These are phyloP conservation scores for Perca schrenkii DNA, from an alignment of 2,113 vertebrate genomes.

Conservation along the genomic window DNA sequence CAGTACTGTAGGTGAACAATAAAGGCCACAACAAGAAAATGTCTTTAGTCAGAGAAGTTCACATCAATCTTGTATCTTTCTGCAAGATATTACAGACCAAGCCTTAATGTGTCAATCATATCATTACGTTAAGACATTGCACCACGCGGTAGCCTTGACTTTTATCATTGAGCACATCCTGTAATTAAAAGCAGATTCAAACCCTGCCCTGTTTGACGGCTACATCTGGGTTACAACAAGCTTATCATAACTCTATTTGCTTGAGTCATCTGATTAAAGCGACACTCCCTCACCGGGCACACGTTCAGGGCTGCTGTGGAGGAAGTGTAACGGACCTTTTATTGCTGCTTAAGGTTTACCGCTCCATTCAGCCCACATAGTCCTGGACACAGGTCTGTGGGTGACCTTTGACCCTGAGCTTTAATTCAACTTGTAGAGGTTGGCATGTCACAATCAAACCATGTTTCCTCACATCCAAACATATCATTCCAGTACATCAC, in stretches of 20 bases:
- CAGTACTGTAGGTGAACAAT: too few species aligned
- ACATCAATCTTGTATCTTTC: not conserved
- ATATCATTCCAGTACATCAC: not conserved
- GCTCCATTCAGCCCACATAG: constrained; percentile 12
- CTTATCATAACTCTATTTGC: constrained; percentile 50
- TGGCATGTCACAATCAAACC: not conserved
- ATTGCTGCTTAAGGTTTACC: constrained; percentile 25
- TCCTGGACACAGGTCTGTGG: not conserved
- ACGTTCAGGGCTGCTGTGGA: constrained; percentile 12
- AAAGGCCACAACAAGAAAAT: not conserved
- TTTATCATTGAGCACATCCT: constrained; percentile 32
- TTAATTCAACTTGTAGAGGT: not conserved
- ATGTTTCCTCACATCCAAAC: not conserved
- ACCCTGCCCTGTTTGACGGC: constrained; percentile 6
- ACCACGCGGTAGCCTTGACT: not conserved
- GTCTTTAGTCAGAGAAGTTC: not conserved
- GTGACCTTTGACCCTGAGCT: constrained; percentile 48
- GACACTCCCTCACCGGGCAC: constrained; percentile 47
- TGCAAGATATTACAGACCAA: not conserved
- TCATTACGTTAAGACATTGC: not conserved
- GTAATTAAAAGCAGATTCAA: constrained; percentile 40
- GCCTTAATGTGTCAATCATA: constrained; percentile 34
- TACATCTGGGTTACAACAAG: constrained; percentile 12
- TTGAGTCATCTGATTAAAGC: constrained; percentile 58
- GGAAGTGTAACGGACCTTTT: constrained; percentile 43